phyloP scores from a whole-genome alignment of 2,797 vertebrate species.

The Periparus ater region DNA sequence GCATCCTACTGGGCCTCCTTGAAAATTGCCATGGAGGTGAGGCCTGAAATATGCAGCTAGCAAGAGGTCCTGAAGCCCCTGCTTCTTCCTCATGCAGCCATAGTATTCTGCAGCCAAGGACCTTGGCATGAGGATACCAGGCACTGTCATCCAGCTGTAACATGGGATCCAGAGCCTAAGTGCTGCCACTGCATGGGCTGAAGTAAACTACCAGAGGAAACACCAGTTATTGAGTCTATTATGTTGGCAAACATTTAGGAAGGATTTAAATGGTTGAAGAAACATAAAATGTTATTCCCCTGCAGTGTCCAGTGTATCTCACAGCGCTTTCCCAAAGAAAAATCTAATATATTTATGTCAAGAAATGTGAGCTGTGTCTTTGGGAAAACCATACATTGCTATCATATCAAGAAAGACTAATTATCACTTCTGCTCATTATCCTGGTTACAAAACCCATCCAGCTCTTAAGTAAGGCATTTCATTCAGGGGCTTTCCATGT shows the following conservation, averaged over 20 bases:
- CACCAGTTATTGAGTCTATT: neutral
- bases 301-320: neutral
- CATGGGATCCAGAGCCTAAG: neutral
- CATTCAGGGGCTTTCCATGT: conserved; percentile 28
- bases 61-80: neutral
- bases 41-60: neutral
- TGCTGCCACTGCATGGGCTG: neutral
- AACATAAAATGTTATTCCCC: neutral
- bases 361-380: neutral
- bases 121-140: accelerated
- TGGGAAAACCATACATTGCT: neutral
- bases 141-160: neutral
- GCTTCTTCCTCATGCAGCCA: neutral
- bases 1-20: neutral
- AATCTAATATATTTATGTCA: neutral
- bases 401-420: neutral
- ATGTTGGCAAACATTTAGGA: neutral
- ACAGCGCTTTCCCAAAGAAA: neutral
- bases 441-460: neutral
- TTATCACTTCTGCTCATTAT: neutral
- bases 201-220: neutral
- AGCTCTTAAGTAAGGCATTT: conserved; percentile 25
- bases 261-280: neutral
- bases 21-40: neutral
- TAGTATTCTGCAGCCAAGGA: neutral